Evolutionary conservation across 2,113 vertebrate genomes (phyloP), one percentile per base, ranked within the genome.

Genomic region (Lasiurus borealis): DNA sequence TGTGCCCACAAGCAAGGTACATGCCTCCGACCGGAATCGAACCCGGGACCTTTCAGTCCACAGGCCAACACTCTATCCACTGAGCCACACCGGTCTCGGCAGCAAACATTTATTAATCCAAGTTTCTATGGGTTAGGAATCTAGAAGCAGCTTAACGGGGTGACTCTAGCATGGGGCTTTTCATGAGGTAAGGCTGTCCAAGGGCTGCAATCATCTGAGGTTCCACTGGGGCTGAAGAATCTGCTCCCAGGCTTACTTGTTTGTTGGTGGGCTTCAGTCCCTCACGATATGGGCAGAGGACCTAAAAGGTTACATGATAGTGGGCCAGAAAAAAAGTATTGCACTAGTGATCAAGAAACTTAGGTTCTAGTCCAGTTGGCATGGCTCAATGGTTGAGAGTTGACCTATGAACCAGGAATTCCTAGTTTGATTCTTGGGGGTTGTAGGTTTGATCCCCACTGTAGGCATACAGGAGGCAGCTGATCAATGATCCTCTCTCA

Each of bases 221-320:
- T 64, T 81, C 1, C 0, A 2, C 23, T 0, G 6, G 19, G 27
- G 29, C 23, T 48, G 13, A 31, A 80, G 9, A 27, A 29, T 52
- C 34, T 48, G 34, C 54, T 73, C 48, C 11, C 27, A 19, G 50
- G 64, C 31, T 54, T 23, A 23, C 54, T 59, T 13, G 21, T 34
- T 72, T 46, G 7, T 31, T 19, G 29, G 15, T 34, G 31, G 16
- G 64, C 52, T 85, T 77, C 29, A 80, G 34, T 48, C 64, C 23
- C 72, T 93, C 9, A 18, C 40, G 1, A 3, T 11, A 27, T 25
- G 36, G 50, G 19, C 64, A 31, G 68, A 83, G 18, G 16, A 25
- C 3, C 50, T 14, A 31, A 62, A 90, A 29, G 14, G 54, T 82
- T 44, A 82, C 18, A 69, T n/a, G 36, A 88, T 46, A 19, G n/a